A percentile compares a stretch with the other conserved stretches of the same genome.
Evolutionary conservation across 2,113 vertebrate genomes (phyloP).

Genomic region (Epinephelus fuscoguttatus): DNA sequence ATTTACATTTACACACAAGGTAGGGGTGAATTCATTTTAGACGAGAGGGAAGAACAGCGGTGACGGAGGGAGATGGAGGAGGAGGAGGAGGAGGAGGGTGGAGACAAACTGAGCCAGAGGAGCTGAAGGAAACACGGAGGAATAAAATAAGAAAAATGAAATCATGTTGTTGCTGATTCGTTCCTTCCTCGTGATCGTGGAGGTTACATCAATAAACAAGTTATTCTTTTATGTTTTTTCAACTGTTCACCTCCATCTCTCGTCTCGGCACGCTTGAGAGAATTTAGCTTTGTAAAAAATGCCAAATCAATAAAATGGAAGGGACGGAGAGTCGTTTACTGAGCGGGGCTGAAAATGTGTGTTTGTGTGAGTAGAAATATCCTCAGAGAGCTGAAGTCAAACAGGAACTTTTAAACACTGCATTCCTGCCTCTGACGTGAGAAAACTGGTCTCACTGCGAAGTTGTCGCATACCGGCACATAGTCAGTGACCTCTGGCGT

Average conservation of each 20-base stretch:
- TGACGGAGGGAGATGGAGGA: not conserved
- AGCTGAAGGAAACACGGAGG: not conserved
- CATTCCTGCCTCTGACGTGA: no score
- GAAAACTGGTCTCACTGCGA: no score
- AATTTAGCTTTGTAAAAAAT: conserved; percentile 33
- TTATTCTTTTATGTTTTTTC: conserved; percentile 14
- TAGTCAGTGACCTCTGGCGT: no score
- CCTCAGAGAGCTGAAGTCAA: no score
- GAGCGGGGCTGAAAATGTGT: no score
- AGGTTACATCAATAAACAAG: not conserved
- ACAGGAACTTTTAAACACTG: no score
- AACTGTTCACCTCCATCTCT: not conserved
- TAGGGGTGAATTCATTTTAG: conserved; percentile 48
- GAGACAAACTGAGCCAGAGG: not conserved
- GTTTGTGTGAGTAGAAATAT: no score
- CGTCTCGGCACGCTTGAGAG: not conserved
- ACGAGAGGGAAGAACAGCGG: conserved; percentile 11
- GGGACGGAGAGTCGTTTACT: not conserved
- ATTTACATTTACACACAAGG: conserved; percentile 62
- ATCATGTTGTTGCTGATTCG: not conserved
- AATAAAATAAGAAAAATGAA: not conserved
- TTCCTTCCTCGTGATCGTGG: not conserved
- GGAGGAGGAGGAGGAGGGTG: not conserved
- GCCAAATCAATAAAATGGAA: conserved; percentile 15
- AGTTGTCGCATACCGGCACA: no score